phyloP scores from a whole-genome alignment of 2,113 vertebrate species.

The Dipodomys stephensi region DNA sequence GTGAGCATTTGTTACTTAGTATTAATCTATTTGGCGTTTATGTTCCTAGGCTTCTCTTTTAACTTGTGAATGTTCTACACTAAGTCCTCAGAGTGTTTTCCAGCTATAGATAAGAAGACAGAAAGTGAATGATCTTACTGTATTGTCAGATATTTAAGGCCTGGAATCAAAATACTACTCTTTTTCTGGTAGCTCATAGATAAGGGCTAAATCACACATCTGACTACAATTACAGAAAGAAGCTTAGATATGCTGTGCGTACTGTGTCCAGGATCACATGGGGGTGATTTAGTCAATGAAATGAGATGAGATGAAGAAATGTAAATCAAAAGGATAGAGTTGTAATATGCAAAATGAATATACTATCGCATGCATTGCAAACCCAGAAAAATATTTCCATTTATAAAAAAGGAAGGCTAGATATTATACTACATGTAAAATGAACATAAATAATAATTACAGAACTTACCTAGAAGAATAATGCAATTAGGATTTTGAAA shows the following conservation, averaged over 20 bases:
- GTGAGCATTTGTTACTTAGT: background rate
- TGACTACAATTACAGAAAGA: background rate
- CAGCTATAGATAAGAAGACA: background rate
- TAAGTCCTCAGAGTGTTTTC: background rate
- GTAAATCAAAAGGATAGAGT: background rate
- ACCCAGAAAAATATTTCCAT: background rate
- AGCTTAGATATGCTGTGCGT: background rate
- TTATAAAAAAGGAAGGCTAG: background rate
- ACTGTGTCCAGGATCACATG: background rate
- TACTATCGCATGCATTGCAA: background rate
- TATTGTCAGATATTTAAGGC: background rate
- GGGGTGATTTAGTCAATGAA: background rate
- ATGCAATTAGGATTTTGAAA: background rate
- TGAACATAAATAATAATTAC: background rate
- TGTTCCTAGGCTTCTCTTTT: background rate
- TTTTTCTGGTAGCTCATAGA: background rate
- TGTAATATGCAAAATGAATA: background rate
- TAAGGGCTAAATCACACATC: background rate
- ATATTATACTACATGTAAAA: background rate
- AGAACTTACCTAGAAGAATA: background rate
- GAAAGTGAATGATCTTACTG: background rate
- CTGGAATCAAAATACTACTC: background rate
- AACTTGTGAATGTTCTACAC: background rate
- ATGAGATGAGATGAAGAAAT: background rate
- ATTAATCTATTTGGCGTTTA: background rate